A percentile compares a stretch with the other conserved stretches of the same genome.
These are phyloP conservation scores for Cassiopea andromeda DNA, from an alignment of 30 jellyfish, hydroid and myxozoan species.

Conservation along the genomic window DNA sequence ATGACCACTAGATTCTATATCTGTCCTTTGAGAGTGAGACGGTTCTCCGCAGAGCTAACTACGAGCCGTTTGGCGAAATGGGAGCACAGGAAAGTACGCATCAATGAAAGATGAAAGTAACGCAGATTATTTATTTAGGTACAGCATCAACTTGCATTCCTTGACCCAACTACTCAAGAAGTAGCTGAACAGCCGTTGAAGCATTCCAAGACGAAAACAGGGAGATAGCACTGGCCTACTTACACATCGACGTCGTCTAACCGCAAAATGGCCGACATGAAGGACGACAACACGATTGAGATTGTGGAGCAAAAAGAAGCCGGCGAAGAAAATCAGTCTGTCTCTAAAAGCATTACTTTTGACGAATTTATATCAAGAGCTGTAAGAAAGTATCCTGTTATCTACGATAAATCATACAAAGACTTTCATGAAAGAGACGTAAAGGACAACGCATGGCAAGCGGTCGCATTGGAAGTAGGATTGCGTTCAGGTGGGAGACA, in stretches of 20 bases:
- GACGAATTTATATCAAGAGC: conserved; percentile 33
- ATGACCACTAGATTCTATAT: background rate
- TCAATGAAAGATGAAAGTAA: background rate
- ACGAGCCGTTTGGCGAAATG: background rate
- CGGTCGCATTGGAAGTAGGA: conserved; percentile 39
- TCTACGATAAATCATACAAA: conserved; percentile 37
- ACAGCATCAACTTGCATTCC: background rate
- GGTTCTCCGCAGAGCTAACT: conserved; percentile 35
- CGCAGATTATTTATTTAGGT: background rate
- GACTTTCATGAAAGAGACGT: conserved; percentile 52
- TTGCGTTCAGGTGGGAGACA: conserved; percentile 19
- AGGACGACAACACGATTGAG: conserved; percentile 23
- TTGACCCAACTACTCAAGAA: background rate
- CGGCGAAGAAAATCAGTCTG: background rate
- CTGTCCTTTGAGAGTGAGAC: background rate
- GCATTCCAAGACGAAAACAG: background rate
- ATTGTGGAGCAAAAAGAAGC: conserved; percentile 15
- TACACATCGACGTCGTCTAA: conserved; percentile 14
- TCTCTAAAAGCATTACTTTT: background rate
- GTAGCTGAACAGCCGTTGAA: background rate
- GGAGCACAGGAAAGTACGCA: background rate
- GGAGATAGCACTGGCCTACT: conserved; percentile 16
- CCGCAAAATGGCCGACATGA: conserved; percentile 59
- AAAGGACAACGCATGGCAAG: conserved; percentile 58
- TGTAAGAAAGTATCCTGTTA: conserved; percentile 28